A percentile compares a stretch with the other conserved stretches of the same genome.
These are phyloP conservation scores for Linurgus olivaceus DNA, from an alignment of 2,797 vertebrate genomes.

Conservation along the genomic window DNA sequence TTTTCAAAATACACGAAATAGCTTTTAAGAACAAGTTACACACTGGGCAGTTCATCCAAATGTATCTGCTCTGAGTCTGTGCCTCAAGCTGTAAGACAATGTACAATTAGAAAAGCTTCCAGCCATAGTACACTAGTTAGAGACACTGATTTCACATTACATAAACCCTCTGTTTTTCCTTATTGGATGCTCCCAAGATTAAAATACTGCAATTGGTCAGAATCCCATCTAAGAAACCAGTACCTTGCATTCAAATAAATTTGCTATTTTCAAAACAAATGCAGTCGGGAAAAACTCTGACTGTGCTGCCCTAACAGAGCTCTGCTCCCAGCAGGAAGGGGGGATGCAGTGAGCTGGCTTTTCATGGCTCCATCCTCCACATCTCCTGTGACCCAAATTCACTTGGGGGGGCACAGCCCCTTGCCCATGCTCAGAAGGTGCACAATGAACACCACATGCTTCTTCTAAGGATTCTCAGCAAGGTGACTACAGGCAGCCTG, in stretches of 20 bases:
- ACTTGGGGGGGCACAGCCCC: not conserved
- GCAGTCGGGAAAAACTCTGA: not conserved
- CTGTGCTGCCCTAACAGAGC: not conserved
- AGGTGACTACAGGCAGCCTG: not conserved
- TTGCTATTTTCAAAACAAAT: not conserved
- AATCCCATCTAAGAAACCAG: not conserved
- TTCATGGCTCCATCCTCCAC: not conserved
- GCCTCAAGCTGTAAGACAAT: not conserved
- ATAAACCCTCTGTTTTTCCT: not conserved
- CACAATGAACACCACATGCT: fast-evolving
- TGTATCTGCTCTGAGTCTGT: not conserved
- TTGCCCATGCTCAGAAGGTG: not conserved
- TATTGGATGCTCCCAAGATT: not conserved
- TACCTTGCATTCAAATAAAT: not conserved
- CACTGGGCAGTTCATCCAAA: not conserved
- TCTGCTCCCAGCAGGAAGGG: not conserved
- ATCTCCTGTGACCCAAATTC: not conserved
- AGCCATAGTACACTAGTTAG: not conserved
- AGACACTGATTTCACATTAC: not conserved
- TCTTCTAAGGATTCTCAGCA: not conserved
- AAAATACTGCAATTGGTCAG: not conserved
- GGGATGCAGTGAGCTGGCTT: not conserved
- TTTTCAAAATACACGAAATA: not conserved
- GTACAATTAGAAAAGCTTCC: not conserved
- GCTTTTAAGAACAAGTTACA: not conserved